Conservation (phyloP, 2,113 vertebrate species). For the Vidua chalybeata region DNA sequence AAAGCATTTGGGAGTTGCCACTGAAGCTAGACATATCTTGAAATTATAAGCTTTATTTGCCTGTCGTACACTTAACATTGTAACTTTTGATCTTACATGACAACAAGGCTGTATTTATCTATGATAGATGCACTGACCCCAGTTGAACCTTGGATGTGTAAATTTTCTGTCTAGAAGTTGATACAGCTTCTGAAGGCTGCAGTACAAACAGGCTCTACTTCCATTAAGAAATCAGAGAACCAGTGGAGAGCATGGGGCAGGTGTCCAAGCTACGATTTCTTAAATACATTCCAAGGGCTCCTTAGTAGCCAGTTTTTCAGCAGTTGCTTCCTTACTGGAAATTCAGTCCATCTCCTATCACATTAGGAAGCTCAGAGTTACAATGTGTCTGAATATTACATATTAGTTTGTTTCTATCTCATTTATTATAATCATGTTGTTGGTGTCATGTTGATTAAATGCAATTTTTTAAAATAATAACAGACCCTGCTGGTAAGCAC, state of each 20-base stretch:
- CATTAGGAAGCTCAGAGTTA: background rate
- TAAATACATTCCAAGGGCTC: background rate
- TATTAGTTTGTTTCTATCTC: background rate
- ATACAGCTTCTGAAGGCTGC: background rate
- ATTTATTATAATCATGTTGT: background rate
- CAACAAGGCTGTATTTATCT: background rate
- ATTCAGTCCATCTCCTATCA: background rate
- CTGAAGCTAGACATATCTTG: background rate
- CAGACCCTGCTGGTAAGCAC: background rate
- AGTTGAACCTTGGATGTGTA: background rate
- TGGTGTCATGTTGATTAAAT: background rate
- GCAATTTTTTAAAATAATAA: background rate
- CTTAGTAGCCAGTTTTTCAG: background rate
- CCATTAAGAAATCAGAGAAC: background rate
- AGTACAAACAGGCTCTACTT: background rate
- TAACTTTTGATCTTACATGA: background rate
- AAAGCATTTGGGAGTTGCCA: background rate
- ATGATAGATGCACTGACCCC: background rate
- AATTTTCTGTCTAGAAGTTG: background rate
- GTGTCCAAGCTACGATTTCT: background rate
- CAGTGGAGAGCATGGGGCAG: background rate
- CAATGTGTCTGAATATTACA: accelerated
- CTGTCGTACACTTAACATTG: background rate
- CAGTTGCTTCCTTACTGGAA: background rate
- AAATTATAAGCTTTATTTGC: background rate